Percentiles rank a stretch among this genome's conserved stretches.
Conservation (phyloP, 2,888 invertebrate genomes). For the Plagodis dolabraria region DNA sequence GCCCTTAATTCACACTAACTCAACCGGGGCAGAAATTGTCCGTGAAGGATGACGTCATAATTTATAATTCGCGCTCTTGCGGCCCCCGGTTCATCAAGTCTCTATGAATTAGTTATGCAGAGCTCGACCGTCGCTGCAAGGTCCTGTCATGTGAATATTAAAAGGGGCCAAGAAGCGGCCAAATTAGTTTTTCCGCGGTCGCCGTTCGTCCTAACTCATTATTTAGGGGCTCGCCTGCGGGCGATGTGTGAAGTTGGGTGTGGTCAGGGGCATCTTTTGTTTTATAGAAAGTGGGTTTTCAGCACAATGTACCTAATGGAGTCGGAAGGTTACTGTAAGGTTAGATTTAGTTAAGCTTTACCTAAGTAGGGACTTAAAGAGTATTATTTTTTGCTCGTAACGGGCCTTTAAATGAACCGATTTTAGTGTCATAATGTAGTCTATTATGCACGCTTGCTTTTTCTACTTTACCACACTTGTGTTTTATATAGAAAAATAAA, state of each 20-base stretch:
- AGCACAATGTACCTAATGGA: conserved; percentile 13
- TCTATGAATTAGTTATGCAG: conserved; percentile 52
- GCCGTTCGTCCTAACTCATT: conserved; percentile 21
- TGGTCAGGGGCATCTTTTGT: conserved; percentile 32
- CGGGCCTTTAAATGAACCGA: no score
- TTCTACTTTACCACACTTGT: no score
- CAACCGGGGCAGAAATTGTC: conserved; percentile 41
- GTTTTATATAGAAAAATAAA: no score
- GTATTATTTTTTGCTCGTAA: no score
- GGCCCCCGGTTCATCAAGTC: conserved; percentile 49
- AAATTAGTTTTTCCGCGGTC: conserved; percentile 32
- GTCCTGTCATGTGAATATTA: conserved; percentile 45
- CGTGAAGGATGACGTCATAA: conserved; percentile 50
- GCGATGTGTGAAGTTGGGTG: conserved; percentile 26
- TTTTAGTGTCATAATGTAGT: no score
- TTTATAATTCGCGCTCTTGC: conserved; percentile 52
- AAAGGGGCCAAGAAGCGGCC: conserved; percentile 23
- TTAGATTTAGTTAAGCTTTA: conserved; percentile 4
- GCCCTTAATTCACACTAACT: conserved; percentile 25
- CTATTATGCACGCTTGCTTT: no score
- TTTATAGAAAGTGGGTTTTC: conserved; percentile 14
- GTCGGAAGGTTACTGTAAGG: conserved; percentile 9
- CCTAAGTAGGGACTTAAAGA: no score
- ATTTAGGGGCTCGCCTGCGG: conserved; percentile 25
- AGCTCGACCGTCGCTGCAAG: conserved; percentile 24